Conservation (phyloP, 30 jellyfish, hydroid and myxozoan species). For the Hydra vulgaris region DNA sequence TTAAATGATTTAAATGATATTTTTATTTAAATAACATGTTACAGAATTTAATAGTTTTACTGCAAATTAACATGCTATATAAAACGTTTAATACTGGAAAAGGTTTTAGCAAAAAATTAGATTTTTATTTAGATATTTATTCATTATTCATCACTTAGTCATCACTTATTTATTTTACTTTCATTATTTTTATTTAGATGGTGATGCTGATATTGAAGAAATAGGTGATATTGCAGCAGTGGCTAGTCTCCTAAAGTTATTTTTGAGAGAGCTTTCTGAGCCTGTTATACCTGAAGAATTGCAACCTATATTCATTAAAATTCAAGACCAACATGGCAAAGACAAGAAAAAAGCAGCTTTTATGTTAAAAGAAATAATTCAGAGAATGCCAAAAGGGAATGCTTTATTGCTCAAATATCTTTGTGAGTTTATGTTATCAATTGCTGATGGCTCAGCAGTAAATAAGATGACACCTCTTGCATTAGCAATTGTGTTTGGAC, state of each 20-base stretch:
- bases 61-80: no score
- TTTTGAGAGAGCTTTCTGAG: constrained; percentile 68
- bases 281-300: constrained; percentile 68
- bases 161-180: no score
- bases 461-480: constrained; percentile 95
- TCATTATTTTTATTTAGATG: constrained; percentile 31
- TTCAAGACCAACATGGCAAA: constrained; percentile 40
- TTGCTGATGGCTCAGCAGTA: constrained; percentile 52
- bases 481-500: constrained; percentile 97
- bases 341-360: constrained; percentile 27
- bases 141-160: no score
- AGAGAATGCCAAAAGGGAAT: constrained; percentile 54
- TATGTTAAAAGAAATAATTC: constrained; percentile 30
- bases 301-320: constrained; percentile 66
- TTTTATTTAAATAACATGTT: no score
- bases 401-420: constrained; percentile 49
- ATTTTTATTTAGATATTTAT: no score
- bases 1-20: no score
- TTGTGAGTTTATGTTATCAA: constrained; percentile 40
- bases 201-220: constrained; percentile 92
- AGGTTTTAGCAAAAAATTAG: no score
- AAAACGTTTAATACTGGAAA: no score
- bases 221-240: constrained; percentile 78
- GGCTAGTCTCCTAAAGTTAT: constrained; percentile 79
- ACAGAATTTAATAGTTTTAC: no score